Conservation (phyloP, 1,140 invertebrate genomes). For the Plodia interpunctella region DNA sequence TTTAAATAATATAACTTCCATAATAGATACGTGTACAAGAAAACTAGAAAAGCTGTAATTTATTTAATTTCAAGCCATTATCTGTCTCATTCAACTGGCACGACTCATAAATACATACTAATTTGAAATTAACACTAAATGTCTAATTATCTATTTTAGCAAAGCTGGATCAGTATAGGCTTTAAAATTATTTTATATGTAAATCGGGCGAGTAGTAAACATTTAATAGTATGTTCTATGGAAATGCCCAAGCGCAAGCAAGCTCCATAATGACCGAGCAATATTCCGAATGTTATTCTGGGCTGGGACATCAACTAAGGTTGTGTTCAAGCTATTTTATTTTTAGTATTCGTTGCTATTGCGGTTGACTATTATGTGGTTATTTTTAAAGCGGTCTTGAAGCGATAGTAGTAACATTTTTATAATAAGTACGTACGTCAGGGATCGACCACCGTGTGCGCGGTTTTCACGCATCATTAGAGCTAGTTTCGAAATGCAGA, state of each 20-base stretch:
- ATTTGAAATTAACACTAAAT: no score
- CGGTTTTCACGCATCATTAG: slow-evolving; percentile 13
- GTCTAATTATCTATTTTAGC: no score
- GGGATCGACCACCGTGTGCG: slow-evolving; percentile 37
- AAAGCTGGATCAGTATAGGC: no score
- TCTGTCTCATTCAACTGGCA: no score
- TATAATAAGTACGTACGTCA: slow-evolving; percentile 45
- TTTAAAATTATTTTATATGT: slow-evolving; percentile 18
- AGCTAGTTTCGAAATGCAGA: background rate
- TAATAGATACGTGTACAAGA: no score
- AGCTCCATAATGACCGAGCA: slow-evolving; percentile 25
- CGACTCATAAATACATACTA: no score
- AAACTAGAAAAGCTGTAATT: no score
- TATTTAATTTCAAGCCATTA: no score
- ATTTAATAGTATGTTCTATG: slow-evolving; percentile 32
- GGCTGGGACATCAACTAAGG: slow-evolving; percentile 19
- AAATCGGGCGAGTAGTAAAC: slow-evolving; percentile 15
- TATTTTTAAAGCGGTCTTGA: slow-evolving; percentile 45
- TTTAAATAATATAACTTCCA: no score
- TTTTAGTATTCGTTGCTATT: slow-evolving; percentile 35
- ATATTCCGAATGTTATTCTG: slow-evolving; percentile 38
- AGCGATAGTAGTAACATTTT: slow-evolving; percentile 37
- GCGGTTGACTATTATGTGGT: slow-evolving; percentile 39
- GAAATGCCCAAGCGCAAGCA: slow-evolving; percentile 27
- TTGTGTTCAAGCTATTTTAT: slow-evolving; percentile 32